phyloP scores from a whole-genome alignment of 2,113 vertebrate genomes.

The Procapra przewalskii region DNA sequence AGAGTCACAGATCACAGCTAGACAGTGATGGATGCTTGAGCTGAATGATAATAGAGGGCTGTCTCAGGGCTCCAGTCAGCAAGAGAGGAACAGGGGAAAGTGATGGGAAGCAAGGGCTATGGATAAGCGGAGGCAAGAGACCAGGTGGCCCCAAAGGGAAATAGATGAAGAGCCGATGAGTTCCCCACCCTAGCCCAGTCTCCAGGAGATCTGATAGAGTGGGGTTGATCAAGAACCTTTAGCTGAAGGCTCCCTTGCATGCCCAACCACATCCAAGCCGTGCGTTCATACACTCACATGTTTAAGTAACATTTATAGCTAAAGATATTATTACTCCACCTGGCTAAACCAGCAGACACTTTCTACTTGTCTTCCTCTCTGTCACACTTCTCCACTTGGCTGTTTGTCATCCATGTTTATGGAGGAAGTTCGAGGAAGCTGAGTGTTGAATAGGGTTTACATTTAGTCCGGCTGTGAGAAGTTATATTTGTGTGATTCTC shows the following conservation, averaged over 20 bases:
- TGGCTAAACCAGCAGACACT: not conserved
- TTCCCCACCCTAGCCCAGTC: not conserved
- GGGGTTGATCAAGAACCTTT: not conserved
- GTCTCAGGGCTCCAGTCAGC: not conserved
- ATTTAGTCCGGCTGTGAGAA: not conserved
- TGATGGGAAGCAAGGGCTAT: not conserved
- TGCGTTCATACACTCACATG: not conserved
- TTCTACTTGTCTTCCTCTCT: not conserved
- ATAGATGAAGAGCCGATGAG: too few species aligned
- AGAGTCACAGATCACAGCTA: not conserved
- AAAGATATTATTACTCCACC: too few species aligned
- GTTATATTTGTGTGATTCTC: not conserved
- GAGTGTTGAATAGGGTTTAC: not conserved
- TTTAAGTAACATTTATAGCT: not conserved
- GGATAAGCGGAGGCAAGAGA: not conserved
- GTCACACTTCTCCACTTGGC: too few species aligned
- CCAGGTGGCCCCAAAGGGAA: not conserved
- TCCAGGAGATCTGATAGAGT: not conserved
- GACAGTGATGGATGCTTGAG: not conserved
- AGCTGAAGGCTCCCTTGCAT: not conserved
- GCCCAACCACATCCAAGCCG: fast-evolving
- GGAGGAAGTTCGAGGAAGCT: not conserved
- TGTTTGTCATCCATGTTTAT: not conserved
- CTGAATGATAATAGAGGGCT: not conserved
- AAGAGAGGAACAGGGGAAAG: not conserved